Evolutionary conservation across 1,140 invertebrate species (phyloP).

Genomic region (Micrasema minimum): DNA sequence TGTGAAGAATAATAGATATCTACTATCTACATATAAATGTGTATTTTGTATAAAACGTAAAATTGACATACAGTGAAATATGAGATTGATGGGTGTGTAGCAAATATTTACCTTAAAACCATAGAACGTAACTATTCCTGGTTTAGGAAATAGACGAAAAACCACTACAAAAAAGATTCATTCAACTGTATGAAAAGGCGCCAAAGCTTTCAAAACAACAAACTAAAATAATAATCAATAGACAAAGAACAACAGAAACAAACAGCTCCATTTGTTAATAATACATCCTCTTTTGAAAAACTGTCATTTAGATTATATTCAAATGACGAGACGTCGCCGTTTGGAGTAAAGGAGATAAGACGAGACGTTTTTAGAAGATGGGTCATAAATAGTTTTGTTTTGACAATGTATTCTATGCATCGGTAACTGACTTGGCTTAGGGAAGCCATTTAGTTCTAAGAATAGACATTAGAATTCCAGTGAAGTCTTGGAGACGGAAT

Average conservation of each 20-base stretch:
- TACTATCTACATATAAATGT: too few relatives aligned
- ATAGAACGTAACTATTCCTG: too few relatives aligned
- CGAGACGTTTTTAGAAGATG: neutral
- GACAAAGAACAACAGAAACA: conserved; percentile 1
- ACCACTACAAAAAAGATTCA: neutral
- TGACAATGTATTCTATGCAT: neutral
- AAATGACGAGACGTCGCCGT: neutral
- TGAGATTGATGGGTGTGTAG: too few relatives aligned
- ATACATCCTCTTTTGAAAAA: neutral
- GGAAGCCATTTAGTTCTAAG: neutral
- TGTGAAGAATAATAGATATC: too few relatives aligned
- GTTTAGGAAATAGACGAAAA: too few relatives aligned
- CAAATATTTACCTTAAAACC: too few relatives aligned
- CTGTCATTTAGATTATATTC: neutral
- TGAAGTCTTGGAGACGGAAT: neutral
- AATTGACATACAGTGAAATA: too few relatives aligned
- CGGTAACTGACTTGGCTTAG: neutral
- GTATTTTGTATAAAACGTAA: too few relatives aligned
- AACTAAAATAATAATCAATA: conserved; percentile 2
- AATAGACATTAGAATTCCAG: neutral
- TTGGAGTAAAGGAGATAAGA: neutral
- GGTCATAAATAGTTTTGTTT: conserved; percentile 16
- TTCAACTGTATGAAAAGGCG: neutral
- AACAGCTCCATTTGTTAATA: conserved; percentile 6
- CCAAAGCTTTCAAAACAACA: conserved; percentile 17